Percentiles rank a stretch among this genome's conserved stretches.
Conservation (phyloP, 2,888 invertebrate genomes). For the Philereme transversata region DNA sequence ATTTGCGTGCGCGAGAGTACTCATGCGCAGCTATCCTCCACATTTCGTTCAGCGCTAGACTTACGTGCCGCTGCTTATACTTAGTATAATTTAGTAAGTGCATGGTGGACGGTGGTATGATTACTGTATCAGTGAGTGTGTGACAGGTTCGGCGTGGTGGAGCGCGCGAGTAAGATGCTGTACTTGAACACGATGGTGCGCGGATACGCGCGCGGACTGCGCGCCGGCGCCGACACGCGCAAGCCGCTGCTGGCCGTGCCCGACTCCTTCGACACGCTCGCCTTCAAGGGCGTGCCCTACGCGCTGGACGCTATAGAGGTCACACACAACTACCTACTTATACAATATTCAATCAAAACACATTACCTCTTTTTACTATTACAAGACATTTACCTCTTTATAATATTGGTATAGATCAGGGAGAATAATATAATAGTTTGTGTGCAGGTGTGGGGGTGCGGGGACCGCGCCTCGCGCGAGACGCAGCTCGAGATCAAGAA, state of each 20-base stretch:
- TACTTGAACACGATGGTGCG: constrained; percentile 93
- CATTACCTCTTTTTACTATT: no score
- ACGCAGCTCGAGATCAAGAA: constrained; percentile 94
- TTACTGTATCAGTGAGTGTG: no score
- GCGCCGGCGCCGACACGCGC: constrained; percentile 92
- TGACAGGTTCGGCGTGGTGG: constrained; percentile 61
- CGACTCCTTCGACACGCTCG: constrained; percentile 88
- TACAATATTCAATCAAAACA: no score
- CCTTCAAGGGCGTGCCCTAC: constrained; percentile 87
- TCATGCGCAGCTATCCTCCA: no score
- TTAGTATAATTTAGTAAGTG: no score
- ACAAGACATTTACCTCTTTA: no score
- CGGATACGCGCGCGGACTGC: constrained; percentile 92
- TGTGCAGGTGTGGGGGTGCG: constrained; percentile 92
- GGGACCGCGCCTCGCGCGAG: constrained; percentile 90
- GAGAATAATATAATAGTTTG: no score
- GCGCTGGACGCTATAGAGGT: constrained; percentile 86
- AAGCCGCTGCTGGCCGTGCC: constrained; percentile 89
- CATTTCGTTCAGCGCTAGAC: no score
- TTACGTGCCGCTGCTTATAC: no score
- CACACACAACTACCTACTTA: not conserved
- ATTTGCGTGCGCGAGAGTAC: no score
- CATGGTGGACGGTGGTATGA: not conserved
- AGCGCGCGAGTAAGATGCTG: constrained; percentile 88
- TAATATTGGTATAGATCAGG: no score